phyloP scores from a whole-genome alignment of 2,113 vertebrate species.

The Gasterosteus aculeatus region DNA sequence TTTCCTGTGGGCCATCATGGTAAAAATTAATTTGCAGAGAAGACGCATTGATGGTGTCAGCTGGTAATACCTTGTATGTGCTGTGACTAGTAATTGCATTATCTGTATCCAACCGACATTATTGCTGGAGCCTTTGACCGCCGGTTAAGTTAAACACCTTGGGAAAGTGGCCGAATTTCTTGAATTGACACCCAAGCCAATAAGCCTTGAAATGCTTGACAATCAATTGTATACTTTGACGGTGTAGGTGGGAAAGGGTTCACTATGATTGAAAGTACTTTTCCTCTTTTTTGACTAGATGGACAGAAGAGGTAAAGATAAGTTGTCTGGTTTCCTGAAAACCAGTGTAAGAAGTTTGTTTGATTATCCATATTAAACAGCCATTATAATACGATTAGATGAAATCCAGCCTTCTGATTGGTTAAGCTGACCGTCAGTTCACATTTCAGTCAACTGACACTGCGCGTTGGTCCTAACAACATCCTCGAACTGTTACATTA shows the following conservation, averaged over 20 bases:
- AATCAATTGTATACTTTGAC: too few relatives aligned
- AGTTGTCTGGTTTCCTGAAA: background rate
- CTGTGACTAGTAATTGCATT: slow-evolving; percentile 41
- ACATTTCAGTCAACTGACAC: too few relatives aligned
- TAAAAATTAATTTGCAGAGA: slow-evolving; percentile 44
- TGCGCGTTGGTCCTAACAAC: too few relatives aligned
- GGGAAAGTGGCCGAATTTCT: slow-evolving; percentile 25
- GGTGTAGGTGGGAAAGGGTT: background rate
- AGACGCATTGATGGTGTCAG: slow-evolving; percentile 41
- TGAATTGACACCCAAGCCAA: slow-evolving; percentile 34
- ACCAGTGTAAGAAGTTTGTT: background rate
- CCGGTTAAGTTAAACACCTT: slow-evolving; percentile 22
- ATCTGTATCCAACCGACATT: slow-evolving; percentile 44
- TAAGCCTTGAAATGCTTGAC: background rate
- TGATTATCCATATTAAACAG: background rate
- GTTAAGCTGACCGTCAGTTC: too few relatives aligned
- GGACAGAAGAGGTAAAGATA: background rate
- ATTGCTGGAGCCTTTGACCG: slow-evolving; percentile 22
- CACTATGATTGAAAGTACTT: background rate
- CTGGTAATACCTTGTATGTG: slow-evolving; percentile 39
- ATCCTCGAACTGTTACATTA: too few relatives aligned
- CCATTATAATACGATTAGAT: too few relatives aligned
- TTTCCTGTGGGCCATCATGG: slow-evolving; percentile 61
- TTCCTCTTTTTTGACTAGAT: background rate
- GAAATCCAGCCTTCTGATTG: too few relatives aligned